A percentile compares a stretch with the other conserved stretches of the same genome.
Evolutionary conservation across 2,888 invertebrate species (phyloP).

Genomic region (Platypus cylindrus): DNA sequence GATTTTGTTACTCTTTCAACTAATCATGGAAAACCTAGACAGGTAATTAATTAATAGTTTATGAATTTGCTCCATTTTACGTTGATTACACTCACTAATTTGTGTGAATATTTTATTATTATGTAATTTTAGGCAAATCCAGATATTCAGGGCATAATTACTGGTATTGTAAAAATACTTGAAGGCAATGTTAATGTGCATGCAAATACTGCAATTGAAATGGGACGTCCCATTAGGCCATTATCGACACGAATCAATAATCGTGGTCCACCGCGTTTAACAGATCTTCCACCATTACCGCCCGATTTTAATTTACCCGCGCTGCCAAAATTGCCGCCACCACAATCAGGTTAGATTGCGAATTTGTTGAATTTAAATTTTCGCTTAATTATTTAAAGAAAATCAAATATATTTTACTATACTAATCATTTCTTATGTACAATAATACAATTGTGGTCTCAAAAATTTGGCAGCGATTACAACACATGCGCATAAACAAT

Average conservation of each 20-base stretch:
- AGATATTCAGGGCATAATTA: slow-evolving; percentile 83
- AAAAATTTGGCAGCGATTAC: too few species aligned
- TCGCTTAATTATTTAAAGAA: too few species aligned
- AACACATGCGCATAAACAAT: too few species aligned
- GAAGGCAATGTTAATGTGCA: slow-evolving; percentile 82
- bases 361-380: too few species aligned
- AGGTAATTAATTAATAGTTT: slow-evolving; percentile 7
- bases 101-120: slow-evolving; percentile 1
- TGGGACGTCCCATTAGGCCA: slow-evolving; percentile 52
- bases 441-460: too few species aligned
- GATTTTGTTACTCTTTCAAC: slow-evolving; percentile 40
- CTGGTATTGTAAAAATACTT: slow-evolving; percentile 74
- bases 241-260: slow-evolving; percentile 74
- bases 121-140: slow-evolving; percentile 41
- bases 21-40: slow-evolving; percentile 15
- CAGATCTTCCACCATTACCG: slow-evolving; percentile 58
- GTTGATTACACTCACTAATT: background rate
- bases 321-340: slow-evolving; percentile 36
- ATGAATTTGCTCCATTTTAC: background rate
- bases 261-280: slow-evolving; percentile 75
- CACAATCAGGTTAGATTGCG: too few species aligned
- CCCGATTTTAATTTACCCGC: slow-evolving; percentile 51
- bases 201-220: slow-evolving; percentile 51
- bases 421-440: too few species aligned
- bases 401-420: too few species aligned